These are phyloP conservation scores for Radopholus similis DNA, from an alignment of 1,140 invertebrate species.

Conservation along the genomic window DNA sequence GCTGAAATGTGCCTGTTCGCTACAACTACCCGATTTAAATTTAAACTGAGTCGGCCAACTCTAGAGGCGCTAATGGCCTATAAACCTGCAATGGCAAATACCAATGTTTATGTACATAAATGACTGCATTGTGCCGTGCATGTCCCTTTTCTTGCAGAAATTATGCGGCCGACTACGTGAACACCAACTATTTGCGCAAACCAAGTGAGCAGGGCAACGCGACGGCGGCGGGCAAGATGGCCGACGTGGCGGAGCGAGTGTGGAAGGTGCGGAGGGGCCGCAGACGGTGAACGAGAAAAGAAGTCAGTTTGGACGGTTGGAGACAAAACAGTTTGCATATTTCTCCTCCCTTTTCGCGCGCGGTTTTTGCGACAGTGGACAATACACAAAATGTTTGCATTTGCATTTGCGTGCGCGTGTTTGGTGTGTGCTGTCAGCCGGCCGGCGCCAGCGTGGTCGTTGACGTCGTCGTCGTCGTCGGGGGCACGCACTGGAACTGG, in stretches of 20 bases:
- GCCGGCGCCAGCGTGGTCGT: neutral
- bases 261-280: neutral
- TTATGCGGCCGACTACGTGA: slow-evolving; percentile 13
- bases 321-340: neutral
- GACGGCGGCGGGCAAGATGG: neutral
- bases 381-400: neutral
- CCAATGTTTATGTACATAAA: too few relatives aligned
- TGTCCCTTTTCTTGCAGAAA: too few relatives aligned
- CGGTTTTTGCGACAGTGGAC: neutral
- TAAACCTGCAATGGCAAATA: too few relatives aligned
- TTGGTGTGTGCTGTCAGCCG: neutral
- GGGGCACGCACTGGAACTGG: slow-evolving; percentile 15
- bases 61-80: too few relatives aligned
- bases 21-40: too few relatives aligned
- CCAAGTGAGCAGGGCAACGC: neutral
- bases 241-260: neutral
- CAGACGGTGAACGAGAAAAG: neutral
- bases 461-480: slow-evolving; percentile 1
- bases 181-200: slow-evolving; percentile 7
- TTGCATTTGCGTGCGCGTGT: neutral
- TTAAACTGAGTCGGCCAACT: too few relatives aligned
- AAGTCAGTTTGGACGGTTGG: neutral
- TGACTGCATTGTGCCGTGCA: too few relatives aligned
- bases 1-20: too few relatives aligned
- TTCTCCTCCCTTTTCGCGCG: neutral